These are phyloP conservation scores for Galendromus occidentalis DNA, from an alignment of 1,140 invertebrate species.

Conservation along the genomic window DNA sequence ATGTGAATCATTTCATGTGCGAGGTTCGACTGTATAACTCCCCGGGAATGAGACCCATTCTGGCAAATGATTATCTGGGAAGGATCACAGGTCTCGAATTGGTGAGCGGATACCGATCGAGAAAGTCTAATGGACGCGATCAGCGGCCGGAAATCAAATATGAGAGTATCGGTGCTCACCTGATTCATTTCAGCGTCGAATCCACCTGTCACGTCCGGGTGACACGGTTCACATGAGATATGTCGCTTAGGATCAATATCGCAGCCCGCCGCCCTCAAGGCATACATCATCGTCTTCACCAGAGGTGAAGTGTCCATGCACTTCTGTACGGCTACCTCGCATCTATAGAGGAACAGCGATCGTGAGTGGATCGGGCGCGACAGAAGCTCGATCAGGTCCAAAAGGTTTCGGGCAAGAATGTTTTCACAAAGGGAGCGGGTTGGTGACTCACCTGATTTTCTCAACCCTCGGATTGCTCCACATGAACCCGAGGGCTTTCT, in stretches of 20 bases:
- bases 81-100: neutral
- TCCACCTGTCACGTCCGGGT: constrained; percentile 57
- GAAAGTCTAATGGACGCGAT: no score
- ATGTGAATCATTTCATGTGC: constrained; percentile 88
- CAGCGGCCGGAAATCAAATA: neutral
- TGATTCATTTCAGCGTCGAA: constrained; percentile 75
- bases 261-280: constrained; percentile 62
- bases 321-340: neutral
- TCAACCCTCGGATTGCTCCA: no score
- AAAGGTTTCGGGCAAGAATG: no score
- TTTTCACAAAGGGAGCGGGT: no score
- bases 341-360: neutral
- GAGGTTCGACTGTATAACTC: constrained; percentile 51
- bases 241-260: constrained; percentile 60
- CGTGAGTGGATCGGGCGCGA: no score
- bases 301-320: constrained; percentile 32
- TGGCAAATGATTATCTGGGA: constrained; percentile 71
- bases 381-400: no score
- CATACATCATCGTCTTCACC: constrained; percentile 60
- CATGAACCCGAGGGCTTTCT: no score
- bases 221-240: constrained; percentile 75
- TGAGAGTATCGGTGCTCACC: constrained; percentile 29
- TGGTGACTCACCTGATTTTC: neutral
- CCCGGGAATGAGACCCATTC: constrained; percentile 41
- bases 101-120: no score